A percentile compares a stretch with the other conserved stretches of the same genome.
Evolutionary conservation across 2,113 vertebrate genomes (phyloP).

Genomic region (Seriola quinqueradiata): DNA sequence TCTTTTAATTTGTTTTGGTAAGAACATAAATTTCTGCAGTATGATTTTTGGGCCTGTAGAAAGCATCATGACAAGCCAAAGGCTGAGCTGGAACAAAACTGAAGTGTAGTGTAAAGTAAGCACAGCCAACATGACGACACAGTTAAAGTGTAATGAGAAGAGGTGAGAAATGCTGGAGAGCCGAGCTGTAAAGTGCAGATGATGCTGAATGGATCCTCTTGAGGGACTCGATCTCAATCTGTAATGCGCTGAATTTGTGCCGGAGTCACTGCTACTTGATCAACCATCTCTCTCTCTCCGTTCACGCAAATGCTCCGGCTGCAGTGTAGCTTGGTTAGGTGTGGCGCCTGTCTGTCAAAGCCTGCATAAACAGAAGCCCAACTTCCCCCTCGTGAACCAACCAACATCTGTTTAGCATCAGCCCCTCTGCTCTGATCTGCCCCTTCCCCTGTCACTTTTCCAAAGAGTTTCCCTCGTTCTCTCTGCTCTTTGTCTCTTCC

Average conservation of each 20-base stretch:
- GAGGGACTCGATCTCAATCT: slow-evolving; percentile 31
- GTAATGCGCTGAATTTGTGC: slow-evolving; percentile 2
- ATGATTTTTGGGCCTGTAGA: not conserved
- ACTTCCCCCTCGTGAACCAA: slow-evolving; percentile 49
- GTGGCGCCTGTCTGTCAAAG: slow-evolving; percentile 57
- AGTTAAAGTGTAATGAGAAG: slow-evolving; percentile 24
- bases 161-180: slow-evolving; percentile 20
- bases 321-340: slow-evolving; percentile 38
- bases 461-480: not conserved
- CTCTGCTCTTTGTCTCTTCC: slow-evolving; percentile 29
- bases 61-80: not conserved
- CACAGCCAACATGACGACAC: slow-evolving; percentile 25
- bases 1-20: slow-evolving; percentile 6
- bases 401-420: slow-evolving; percentile 75
- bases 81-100: slow-evolving; percentile 15
- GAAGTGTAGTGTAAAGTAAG: slow-evolving; percentile 20
- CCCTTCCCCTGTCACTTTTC: slow-evolving; percentile 41
- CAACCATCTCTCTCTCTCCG: not conserved
- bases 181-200: slow-evolving; percentile 18
- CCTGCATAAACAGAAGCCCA: slow-evolving; percentile 67
- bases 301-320: not conserved
- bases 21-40: slow-evolving; percentile 15
- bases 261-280: slow-evolving; percentile 1
- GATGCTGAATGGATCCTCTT: slow-evolving; percentile 38
- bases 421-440: slow-evolving; percentile 31